Evolutionary conservation across 2,888 invertebrate genomes (phyloP).

Genomic region (Drosophila barbarae): DNA sequence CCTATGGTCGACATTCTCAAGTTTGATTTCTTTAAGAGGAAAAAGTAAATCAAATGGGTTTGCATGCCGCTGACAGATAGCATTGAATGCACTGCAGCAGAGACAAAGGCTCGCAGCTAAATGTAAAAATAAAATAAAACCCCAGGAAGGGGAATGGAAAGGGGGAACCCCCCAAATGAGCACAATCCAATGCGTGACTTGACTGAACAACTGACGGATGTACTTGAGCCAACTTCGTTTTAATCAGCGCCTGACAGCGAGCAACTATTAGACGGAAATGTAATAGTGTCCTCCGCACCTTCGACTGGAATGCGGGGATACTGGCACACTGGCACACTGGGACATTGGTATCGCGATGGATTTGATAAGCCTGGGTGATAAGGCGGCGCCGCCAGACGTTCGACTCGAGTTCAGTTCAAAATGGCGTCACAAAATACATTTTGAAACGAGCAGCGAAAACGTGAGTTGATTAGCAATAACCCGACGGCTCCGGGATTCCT

Average conservation of each 20-base stretch:
- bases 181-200: conserved; percentile 71
- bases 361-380: conserved; percentile 71
- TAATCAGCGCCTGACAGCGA: conserved; percentile 66
- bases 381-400: conserved; percentile 46
- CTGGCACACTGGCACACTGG: not conserved
- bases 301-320: conserved; percentile 20
- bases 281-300: conserved; percentile 57
- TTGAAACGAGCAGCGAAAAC: conserved; percentile 74
- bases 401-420: conserved; percentile 58
- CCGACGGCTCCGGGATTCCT: conserved; percentile 29
- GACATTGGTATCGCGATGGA: conserved; percentile 49
- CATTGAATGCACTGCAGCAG: conserved; percentile 22
- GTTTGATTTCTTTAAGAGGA: conserved; percentile 49
- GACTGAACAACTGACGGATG: conserved; percentile 60
- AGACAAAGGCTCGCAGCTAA: conserved; percentile 19
- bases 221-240: conserved; percentile 67
- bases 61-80: conserved; percentile 62
- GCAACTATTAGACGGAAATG: conserved; percentile 55
- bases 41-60: conserved; percentile 66
- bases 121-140: conserved; percentile 34
- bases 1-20: conserved; percentile 25
- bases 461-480: conserved; percentile 73
- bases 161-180: conserved; percentile 29
- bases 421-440: conserved; percentile 75
- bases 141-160: not conserved